These are phyloP conservation scores for Bombus breviceps DNA, from an alignment of 1,140 invertebrate species.

Conservation along the genomic window DNA sequence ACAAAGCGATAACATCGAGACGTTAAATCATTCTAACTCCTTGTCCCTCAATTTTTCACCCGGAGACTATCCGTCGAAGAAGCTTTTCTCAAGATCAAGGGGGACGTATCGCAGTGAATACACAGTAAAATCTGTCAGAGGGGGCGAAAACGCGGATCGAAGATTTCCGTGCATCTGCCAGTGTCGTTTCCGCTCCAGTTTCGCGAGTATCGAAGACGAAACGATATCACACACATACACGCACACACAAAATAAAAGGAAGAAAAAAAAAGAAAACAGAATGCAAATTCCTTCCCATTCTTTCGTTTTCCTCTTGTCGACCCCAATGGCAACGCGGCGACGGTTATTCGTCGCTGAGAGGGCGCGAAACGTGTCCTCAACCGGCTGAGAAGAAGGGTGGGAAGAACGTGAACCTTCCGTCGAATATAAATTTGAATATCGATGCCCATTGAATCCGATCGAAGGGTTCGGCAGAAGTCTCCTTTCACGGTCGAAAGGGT, in stretches of 20 bases:
- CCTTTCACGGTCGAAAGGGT: slow-evolving; percentile 80
- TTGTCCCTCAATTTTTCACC: not conserved
- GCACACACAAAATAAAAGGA: not conserved
- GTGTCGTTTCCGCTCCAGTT: slow-evolving; percentile 79
- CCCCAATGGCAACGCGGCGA: slow-evolving; percentile 72
- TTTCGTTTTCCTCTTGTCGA: slow-evolving; percentile 47
- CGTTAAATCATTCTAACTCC: slow-evolving; percentile 10
- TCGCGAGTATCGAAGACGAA: slow-evolving; percentile 58
- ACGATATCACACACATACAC: not conserved
- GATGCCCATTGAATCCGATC: slow-evolving; percentile 83
- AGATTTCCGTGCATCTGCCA: slow-evolving; percentile 74
- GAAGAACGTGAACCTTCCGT: slow-evolving; percentile 72
- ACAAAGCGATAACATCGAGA: slow-evolving; percentile 8
- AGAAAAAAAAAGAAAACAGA: slow-evolving; percentile 67
- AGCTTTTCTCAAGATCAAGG: slow-evolving; percentile 44
- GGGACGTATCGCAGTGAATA: not conserved
- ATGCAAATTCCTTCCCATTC: slow-evolving; percentile 79
- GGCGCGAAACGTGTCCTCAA: slow-evolving; percentile 48
- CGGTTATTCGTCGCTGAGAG: slow-evolving; percentile 73
- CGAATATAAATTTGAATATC: slow-evolving; percentile 84
- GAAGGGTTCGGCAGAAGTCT: slow-evolving; percentile 80
- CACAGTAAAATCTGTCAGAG: not conserved
- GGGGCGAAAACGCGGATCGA: slow-evolving; percentile 31
- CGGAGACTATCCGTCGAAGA: not conserved
- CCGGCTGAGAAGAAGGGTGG: slow-evolving; percentile 49